Evolutionary conservation across 2,113 vertebrate species (phyloP), one percentile per base, ranked within the genome.

Genomic region (Delphinapterus leucas): DNA sequence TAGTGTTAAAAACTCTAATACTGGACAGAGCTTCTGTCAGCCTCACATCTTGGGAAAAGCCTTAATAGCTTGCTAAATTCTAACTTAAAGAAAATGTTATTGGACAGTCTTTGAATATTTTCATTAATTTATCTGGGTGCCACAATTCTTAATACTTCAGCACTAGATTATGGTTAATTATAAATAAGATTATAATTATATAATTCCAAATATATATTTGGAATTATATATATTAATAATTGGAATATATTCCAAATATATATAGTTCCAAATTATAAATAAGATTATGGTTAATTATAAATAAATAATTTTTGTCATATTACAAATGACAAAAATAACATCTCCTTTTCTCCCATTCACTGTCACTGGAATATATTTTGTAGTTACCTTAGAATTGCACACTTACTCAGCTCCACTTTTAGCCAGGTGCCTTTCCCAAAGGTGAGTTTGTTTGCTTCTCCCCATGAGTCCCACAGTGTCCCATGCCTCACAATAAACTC

Each of bases 351-450:
- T 70, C 38, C 23, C 10, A 2, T 31, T 88, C 53, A 63, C 53
- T 21, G 33, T 90, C 21, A 60, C 18, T 41, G 68, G 67, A 71
- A 94, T 31, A 77, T 49, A 65, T 82, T 94, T 65, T 92, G 44
- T 31, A 25, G 70, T 63, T 49, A 12, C 36, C 23, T 18, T 8
- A 33, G 38, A 38, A 58, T 67, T 5, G 53, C 31, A 25, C 23
- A 95, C 91, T 97, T 96, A 98, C 93, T 85, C 5, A 23, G 77
- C 33, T 82, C 44, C 47, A 94, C 88, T 36, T 53, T 8, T 13
- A 97, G 53, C 77, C n/a, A 58, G 8, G n/a, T 88, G 41, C 89
- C 87, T 2, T 33, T 95, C 94, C 94, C 93, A 94, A 96, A 92
- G 89, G 36, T 65, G 41, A 63, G 44, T 71, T 67, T 80, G 21